These are phyloP conservation scores for Drosophila takahashii DNA, from an alignment of 1,140 invertebrate species.

Conservation along the genomic window DNA sequence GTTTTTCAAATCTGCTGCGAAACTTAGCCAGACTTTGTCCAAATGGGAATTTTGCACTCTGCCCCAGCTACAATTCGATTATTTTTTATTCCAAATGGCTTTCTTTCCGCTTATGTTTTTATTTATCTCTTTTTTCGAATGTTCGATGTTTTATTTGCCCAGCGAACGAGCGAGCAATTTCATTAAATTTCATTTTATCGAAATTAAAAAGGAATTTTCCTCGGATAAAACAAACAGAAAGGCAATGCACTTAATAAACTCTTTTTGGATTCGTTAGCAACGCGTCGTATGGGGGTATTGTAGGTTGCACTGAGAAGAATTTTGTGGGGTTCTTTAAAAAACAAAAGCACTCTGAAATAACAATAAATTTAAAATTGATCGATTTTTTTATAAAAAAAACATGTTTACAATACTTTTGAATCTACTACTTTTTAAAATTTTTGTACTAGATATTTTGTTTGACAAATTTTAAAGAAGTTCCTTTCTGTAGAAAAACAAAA, in stretches of 20 bases:
- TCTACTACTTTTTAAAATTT: too few relatives aligned
- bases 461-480: background rate
- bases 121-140: slow-evolving; percentile 21
- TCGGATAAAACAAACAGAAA: slow-evolving; percentile 26
- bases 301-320: background rate
- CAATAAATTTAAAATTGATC: too few relatives aligned
- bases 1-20: slow-evolving; percentile 37
- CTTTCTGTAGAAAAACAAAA: background rate
- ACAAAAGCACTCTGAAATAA: too few relatives aligned
- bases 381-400: too few relatives aligned
- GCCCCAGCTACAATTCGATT: slow-evolving; percentile 7
- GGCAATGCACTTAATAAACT: slow-evolving; percentile 29
- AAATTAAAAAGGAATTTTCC: slow-evolving; percentile 47
- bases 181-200: slow-evolving; percentile 53
- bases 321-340: too few relatives aligned
- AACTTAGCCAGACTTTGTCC: slow-evolving; percentile 5
- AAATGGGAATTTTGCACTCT: slow-evolving; percentile 20
- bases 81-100: slow-evolving; percentile 20
- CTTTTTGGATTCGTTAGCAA: slow-evolving; percentile 25
- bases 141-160: slow-evolving; percentile 14
- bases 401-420: too few relatives aligned
- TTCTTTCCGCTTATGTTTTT: slow-evolving; percentile 30
- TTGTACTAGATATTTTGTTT: too few relatives aligned
- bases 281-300: too few relatives aligned
- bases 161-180: slow-evolving; percentile 20